Evolutionary conservation across 2,888 invertebrate species (phyloP).

Genomic region (Aporophyla lueneburgensis): DNA sequence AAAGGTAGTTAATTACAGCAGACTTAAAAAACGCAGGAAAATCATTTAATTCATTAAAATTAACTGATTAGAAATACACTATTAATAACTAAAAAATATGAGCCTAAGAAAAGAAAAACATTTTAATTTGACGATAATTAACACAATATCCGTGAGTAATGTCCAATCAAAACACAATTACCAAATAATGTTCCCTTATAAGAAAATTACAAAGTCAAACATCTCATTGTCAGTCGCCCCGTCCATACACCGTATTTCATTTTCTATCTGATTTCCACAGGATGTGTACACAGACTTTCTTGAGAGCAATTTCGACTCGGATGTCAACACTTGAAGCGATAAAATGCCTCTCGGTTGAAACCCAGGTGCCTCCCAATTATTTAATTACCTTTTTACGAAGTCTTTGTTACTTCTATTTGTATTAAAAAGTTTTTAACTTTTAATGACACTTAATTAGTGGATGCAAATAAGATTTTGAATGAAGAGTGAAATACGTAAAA

Average conservation of each 20-base stretch:
- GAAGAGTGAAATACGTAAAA: conserved; percentile 13
- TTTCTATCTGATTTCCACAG: conserved; percentile 61
- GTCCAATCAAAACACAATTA: conserved; percentile 7
- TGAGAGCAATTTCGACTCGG: conserved; percentile 58
- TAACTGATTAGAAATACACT: too few relatives aligned
- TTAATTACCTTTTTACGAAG: conserved; percentile 40
- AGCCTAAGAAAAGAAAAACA: not conserved
- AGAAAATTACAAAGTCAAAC: conserved; percentile 37
- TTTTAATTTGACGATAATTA: not conserved
- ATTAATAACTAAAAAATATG: too few relatives aligned
- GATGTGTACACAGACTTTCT: conserved; percentile 64
- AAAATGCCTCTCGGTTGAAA: conserved; percentile 51
- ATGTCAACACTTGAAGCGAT: conserved; percentile 58
- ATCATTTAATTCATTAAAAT: not conserved
- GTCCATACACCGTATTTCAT: conserved; percentile 50
- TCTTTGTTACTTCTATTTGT: conserved; percentile 37
- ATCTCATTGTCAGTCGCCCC: conserved; percentile 30
- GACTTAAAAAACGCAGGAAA: not conserved
- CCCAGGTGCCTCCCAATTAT: conserved; percentile 46
- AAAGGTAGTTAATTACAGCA: too few relatives aligned
- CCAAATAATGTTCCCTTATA: conserved; percentile 18
- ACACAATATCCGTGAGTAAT: not conserved
- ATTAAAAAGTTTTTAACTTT: conserved; percentile 37
- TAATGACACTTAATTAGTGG: conserved; percentile 30
- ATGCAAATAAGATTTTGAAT: conserved; percentile 29